Percentiles rank a stretch among this genome's conserved stretches.
These are phyloP conservation scores for Kradibia gibbosae DNA, from an alignment of 1,140 invertebrate genomes.

Conservation along the genomic window DNA sequence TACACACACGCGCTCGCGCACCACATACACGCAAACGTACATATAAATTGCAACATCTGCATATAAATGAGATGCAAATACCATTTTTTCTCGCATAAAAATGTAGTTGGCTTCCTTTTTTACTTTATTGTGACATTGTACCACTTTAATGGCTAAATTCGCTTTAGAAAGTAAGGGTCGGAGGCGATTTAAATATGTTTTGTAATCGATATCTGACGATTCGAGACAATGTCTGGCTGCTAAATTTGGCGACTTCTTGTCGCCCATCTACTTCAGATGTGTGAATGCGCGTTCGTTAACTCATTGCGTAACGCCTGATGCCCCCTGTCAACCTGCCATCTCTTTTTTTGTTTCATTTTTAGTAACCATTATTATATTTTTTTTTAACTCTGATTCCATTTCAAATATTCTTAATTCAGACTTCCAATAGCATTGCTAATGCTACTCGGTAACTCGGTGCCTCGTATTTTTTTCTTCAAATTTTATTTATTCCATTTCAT, in stretches of 20 bases:
- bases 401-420: no score
- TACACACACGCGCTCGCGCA: no score
- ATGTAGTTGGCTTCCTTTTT: no score
- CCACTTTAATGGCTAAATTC: not conserved
- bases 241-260: conserved; percentile 68
- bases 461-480: no score
- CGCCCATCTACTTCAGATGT: conserved; percentile 57
- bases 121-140: no score
- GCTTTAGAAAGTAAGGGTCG: not conserved
- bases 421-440: no score
- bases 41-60: no score
- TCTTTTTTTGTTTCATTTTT: not conserved
- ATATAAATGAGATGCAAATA: no score
- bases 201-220: conserved; percentile 70
- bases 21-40: no score
- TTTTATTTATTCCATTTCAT: no score
- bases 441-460: no score
- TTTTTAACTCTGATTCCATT: not conserved
- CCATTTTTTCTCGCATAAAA: no score
- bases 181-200: conserved; percentile 58
- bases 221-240: conserved; percentile 65
- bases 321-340: not conserved
- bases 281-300: conserved; percentile 60
- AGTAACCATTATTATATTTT: not conserved
- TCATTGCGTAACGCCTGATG: conserved; percentile 60